Conservation (phyloP, 2,113 vertebrate genomes). For the Hystrix brachyura region DNA sequence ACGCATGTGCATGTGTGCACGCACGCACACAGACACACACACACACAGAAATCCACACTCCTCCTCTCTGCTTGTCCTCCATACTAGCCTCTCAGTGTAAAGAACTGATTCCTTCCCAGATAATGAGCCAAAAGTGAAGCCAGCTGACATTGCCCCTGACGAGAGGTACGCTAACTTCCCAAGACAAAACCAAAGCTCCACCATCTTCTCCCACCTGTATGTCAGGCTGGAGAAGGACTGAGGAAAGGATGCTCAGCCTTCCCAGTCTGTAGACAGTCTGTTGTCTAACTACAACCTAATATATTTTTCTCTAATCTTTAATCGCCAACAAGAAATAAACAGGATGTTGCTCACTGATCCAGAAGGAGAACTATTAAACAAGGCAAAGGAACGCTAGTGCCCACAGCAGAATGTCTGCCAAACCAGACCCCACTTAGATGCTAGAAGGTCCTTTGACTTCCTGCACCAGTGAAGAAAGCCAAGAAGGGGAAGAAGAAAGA, state of each 20-base stretch:
- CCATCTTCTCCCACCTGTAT: background rate
- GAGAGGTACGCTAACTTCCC: background rate
- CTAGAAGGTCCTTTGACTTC: background rate
- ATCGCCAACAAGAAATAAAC: slow-evolving; percentile 83
- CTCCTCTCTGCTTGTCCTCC: background rate
- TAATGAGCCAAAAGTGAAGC: background rate
- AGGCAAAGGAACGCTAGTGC: slow-evolving; percentile 87
- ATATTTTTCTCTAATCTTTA: slow-evolving; percentile 72
- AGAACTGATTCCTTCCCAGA: background rate
- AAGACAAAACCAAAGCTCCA: background rate
- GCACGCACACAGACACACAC: rapidly evolving
- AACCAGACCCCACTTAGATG: background rate
- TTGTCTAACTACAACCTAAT: slow-evolving; percentile 72
- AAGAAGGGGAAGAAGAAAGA: background rate
- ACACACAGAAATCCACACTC: too few relatives aligned
- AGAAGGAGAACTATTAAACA: slow-evolving; percentile 80
- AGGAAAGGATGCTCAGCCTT: background rate
- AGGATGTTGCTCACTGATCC: slow-evolving; percentile 67
- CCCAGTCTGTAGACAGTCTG: slow-evolving; percentile 87
- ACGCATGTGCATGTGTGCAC: too few relatives aligned
- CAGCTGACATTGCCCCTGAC: background rate
- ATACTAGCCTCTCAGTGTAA: background rate
- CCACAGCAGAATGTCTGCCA: slow-evolving; percentile 85
- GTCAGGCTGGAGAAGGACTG: background rate
- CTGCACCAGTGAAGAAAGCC: background rate